Percentiles rank a stretch among this genome's conserved stretches.
These are phyloP conservation scores for Minunthozetes semirufus DNA, from an alignment of 2,888 invertebrate genomes.

Conservation along the genomic window DNA sequence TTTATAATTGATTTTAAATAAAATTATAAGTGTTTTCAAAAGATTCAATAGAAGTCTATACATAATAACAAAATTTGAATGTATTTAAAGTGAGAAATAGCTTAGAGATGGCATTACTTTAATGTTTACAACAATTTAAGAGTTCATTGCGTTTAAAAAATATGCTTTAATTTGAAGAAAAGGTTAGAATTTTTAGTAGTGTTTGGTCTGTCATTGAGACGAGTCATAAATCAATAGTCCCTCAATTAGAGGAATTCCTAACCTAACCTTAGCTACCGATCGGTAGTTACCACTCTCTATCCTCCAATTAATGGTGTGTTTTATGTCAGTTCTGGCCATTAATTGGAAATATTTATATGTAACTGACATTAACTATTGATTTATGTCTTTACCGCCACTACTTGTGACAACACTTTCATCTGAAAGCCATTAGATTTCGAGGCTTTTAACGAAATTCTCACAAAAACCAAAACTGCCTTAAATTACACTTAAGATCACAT, in stretches of 20 bases:
- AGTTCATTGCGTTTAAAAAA: background rate
- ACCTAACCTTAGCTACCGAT: constrained; percentile 14
- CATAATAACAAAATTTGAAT: no score
- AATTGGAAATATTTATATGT: background rate
- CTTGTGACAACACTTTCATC: background rate
- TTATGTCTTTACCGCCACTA: constrained; percentile 4
- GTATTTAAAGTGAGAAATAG: no score
- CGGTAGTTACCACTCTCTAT: background rate
- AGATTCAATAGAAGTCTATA: no score
- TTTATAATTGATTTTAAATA: no score
- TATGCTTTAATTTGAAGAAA: background rate
- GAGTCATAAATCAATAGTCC: background rate
- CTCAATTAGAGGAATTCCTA: background rate
- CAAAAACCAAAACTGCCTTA: background rate
- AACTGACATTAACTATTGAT: constrained; percentile 2
- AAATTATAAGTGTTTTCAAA: no score
- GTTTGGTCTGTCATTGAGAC: background rate
- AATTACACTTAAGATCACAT: background rate
- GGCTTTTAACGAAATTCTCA: background rate
- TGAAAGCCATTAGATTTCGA: background rate
- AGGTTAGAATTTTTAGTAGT: background rate
- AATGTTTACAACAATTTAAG: no score
- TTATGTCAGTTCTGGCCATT: constrained; percentile 20
- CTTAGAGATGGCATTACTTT: no score
- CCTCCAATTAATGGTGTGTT: constrained; percentile 13